Percentiles rank a stretch among this genome's conserved stretches.
Evolutionary conservation across 2,113 vertebrate genomes (phyloP).

Genomic region (Bos javanicus): DNA sequence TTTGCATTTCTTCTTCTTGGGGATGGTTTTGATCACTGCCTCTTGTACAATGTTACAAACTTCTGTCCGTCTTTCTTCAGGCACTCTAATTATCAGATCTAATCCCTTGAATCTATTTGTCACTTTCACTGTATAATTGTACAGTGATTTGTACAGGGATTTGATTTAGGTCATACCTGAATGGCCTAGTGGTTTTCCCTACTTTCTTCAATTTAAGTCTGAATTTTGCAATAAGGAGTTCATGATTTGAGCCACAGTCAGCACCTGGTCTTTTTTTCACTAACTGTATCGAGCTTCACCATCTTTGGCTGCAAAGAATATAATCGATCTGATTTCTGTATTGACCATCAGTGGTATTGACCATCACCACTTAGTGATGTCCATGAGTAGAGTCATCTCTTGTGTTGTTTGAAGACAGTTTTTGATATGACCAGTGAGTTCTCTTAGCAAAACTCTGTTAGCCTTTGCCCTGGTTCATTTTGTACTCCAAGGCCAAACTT

Average conservation of each 20-base stretch:
- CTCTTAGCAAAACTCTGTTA: not conserved
- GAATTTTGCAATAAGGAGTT: not conserved
- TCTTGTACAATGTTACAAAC: not conserved
- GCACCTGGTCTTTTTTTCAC: not conserved
- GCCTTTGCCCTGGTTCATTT: not conserved
- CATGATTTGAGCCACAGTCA: not conserved
- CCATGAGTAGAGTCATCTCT: not conserved
- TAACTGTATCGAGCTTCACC: not conserved
- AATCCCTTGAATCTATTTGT: not conserved
- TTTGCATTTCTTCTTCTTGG: not conserved
- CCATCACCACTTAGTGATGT: not conserved
- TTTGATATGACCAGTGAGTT: not conserved
- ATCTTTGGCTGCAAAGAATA: not conserved
- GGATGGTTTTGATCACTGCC: not conserved
- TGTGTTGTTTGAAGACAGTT: not conserved
- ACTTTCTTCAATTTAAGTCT: not conserved
- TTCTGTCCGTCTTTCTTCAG: not conserved
- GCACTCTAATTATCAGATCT: not conserved
- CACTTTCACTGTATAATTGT: not conserved
- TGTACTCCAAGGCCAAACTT: not conserved
- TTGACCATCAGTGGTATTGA: not conserved
- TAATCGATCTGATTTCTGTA: not conserved
- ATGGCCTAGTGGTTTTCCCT: not conserved
- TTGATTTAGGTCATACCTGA: not conserved
- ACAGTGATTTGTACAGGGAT: not conserved